Evolutionary conservation across 1,140 invertebrate genomes (phyloP).

Genomic region (Plutomurus gul): DNA sequence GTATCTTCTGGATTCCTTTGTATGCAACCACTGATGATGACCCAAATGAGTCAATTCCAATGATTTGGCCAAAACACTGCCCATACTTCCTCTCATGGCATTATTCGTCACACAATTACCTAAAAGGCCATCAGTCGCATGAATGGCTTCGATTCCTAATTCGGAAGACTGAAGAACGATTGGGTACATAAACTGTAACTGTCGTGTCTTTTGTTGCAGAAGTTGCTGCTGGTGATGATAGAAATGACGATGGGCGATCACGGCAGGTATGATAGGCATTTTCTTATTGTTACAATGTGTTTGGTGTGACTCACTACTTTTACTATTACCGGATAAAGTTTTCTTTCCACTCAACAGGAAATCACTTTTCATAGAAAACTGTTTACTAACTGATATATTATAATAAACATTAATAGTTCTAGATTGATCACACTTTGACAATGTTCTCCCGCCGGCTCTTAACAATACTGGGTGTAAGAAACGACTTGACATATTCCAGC

Average conservation of each 20-base stretch:
- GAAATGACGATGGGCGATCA: constrained; percentile 41
- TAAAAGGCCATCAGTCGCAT: background rate
- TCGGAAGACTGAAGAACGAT: background rate
- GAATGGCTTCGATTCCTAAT: background rate
- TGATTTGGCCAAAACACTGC: background rate
- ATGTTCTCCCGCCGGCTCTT: background rate
- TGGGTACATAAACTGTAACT: background rate
- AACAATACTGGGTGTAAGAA: constrained; percentile 14
- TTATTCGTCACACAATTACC: background rate
- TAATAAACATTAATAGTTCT: too few species aligned
- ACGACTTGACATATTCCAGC: constrained; percentile 40
- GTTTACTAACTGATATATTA: background rate
- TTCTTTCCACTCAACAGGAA: too few species aligned
- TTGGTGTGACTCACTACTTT: background rate
- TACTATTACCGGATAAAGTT: background rate
- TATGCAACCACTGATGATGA: background rate
- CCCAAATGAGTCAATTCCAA: background rate
- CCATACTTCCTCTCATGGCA: background rate
- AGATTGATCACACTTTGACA: constrained; percentile 8
- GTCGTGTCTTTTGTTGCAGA: background rate
- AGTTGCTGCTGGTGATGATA: background rate
- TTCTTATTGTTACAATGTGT: background rate
- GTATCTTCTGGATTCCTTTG: constrained; percentile 27
- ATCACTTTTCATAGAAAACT: background rate
- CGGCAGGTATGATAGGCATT: constrained; percentile 49